Conservation (phyloP, 2,888 invertebrate genomes). For the Cephus spinipes region DNA sequence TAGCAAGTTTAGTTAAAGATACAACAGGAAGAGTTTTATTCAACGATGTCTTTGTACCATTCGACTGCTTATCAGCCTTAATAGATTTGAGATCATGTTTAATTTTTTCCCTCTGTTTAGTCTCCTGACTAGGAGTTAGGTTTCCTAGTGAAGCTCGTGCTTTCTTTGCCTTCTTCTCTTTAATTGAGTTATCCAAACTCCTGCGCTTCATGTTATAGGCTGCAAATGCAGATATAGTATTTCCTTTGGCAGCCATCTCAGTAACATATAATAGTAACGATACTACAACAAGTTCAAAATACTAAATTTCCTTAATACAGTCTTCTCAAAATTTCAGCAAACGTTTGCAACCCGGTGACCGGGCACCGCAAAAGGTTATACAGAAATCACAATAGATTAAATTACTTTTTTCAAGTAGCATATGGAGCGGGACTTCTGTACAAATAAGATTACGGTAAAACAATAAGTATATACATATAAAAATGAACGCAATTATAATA, state of each 20-base stretch:
- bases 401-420: no score
- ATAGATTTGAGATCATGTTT: not conserved
- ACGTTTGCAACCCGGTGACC: no score
- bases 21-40: not conserved
- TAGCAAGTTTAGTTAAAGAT: no score
- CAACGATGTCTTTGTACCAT: not conserved
- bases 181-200: conserved; percentile 16
- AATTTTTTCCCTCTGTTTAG: not conserved
- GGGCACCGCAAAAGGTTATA: no score
- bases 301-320: no score
- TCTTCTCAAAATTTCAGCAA: no score
- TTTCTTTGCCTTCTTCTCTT: conserved; percentile 20
- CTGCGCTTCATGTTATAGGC: conserved; percentile 40
- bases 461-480: no score
- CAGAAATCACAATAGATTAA: no score
- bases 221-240: conserved; percentile 45
- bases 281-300: not conserved
- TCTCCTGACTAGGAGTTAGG: not conserved
- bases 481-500: no score
- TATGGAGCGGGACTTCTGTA: no score
- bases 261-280: not conserved
- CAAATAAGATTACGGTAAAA: no score
- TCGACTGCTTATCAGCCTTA: not conserved
- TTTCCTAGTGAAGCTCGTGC: not conserved
- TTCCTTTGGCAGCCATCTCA: conserved; percentile 22